These are phyloP conservation scores for Drosophila willistoni DNA, from an alignment of 1,140 invertebrate genomes.

Conservation along the genomic window DNA sequence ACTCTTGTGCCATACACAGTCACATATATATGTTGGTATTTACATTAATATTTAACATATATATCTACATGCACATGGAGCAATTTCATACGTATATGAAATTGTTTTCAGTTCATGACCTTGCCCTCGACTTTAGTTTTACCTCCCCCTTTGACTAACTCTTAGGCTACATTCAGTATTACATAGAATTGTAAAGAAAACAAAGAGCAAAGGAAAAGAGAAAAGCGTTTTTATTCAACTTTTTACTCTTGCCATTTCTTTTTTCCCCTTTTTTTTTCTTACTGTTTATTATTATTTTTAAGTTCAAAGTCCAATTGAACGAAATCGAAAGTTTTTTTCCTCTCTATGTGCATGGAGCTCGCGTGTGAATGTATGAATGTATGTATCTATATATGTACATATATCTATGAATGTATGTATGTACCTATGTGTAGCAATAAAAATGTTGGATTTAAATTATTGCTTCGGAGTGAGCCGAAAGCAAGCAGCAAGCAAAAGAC, in stretches of 20 bases:
- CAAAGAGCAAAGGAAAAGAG: slow-evolving; percentile 14
- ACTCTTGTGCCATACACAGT: too few relatives aligned
- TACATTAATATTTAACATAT: neutral
- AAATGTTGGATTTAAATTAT: slow-evolving; percentile 81
- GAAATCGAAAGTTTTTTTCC: slow-evolving; percentile 77
- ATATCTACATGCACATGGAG: neutral
- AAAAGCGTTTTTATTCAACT: slow-evolving; percentile 52
- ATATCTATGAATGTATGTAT: slow-evolving; percentile 37
- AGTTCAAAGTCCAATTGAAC: slow-evolving; percentile 77
- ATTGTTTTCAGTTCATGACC: slow-evolving; percentile 11
- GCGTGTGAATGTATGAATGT: slow-evolving; percentile 7
- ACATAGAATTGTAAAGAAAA: slow-evolving; percentile 11
- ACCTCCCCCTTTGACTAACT: neutral
- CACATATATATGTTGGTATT: neutral
- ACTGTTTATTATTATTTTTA: slow-evolving; percentile 73
- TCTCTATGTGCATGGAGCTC: slow-evolving; percentile 28
- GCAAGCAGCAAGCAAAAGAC: slow-evolving; percentile 54
- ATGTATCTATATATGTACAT: slow-evolving; percentile 1
- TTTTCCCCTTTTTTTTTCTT: slow-evolving; percentile 30
- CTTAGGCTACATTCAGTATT: slow-evolving; percentile 11
- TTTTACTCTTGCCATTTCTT: slow-evolving; percentile 67
- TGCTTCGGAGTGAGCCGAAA: slow-evolving; percentile 71
- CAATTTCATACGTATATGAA: neutral
- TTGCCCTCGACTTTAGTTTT: slow-evolving; percentile 9
- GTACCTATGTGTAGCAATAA: slow-evolving; percentile 73